Percentiles rank a stretch among this genome's conserved stretches.
phyloP scores from a whole-genome alignment of 2,797 vertebrate species.

The Botia almorhae region DNA sequence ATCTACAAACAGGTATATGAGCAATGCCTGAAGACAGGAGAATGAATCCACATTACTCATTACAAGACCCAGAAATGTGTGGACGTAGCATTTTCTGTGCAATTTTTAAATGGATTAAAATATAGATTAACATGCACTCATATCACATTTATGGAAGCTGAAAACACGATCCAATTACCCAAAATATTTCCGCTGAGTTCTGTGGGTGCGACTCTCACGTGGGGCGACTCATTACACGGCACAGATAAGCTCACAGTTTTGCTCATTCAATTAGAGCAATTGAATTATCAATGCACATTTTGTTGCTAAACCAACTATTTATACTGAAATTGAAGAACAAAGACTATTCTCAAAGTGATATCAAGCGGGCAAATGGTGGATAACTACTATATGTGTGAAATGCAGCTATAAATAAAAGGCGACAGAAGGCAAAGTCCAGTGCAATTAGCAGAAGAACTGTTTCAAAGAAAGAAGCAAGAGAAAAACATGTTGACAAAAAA shows the following conservation, averaged over 20 bases:
- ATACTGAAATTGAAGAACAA: background rate
- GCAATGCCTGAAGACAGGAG: slow-evolving; percentile 66
- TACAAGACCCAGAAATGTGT: background rate
- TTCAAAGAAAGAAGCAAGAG: background rate
- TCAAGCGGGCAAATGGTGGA: background rate
- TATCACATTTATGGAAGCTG: background rate
- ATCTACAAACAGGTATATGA: slow-evolving; percentile 79
- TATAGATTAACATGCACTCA: too few species aligned
- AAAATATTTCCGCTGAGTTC: background rate
- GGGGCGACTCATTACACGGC: background rate
- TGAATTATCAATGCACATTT: slow-evolving; percentile 15
- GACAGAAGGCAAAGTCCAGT: background rate
- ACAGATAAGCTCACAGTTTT: background rate
- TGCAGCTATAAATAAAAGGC: background rate
- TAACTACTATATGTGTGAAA: slow-evolving; percentile 4
- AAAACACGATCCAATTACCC: background rate
- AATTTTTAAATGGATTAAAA: background rate
- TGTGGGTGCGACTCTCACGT: background rate
- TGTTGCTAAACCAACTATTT: slow-evolving; percentile 10
- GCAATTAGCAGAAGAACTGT: background rate
- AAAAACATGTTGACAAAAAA: background rate
- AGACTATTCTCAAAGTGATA: background rate
- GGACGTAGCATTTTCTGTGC: background rate
- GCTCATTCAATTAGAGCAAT: slow-evolving; percentile 1
- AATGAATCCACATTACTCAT: slow-evolving; percentile 24